Conservation (phyloP, 1,140 invertebrate genomes). For the Holotrichia oblita region DNA sequence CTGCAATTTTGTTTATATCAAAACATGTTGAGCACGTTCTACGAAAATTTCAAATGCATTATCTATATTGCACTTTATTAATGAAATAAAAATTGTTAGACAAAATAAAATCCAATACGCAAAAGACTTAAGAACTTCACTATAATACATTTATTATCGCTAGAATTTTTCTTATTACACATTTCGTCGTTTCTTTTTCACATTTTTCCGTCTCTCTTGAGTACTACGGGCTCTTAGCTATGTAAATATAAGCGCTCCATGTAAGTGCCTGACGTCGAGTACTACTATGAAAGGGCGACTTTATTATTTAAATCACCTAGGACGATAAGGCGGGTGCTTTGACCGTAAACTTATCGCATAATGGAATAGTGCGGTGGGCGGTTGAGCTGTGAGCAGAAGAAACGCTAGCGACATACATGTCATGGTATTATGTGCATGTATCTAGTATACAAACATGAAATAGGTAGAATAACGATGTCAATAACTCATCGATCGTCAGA, state of each 20-base stretch:
- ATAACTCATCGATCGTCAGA: background rate
- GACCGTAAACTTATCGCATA: constrained; percentile 18
- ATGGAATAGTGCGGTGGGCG: background rate
- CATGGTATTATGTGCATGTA: background rate
- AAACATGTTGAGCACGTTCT: too few species aligned
- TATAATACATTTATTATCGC: too few species aligned
- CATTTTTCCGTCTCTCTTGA: too few species aligned
- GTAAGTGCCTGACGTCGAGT: constrained; percentile 2
- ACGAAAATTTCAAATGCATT: too few species aligned
- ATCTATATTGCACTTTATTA: too few species aligned
- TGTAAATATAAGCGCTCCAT: background rate
- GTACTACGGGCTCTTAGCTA: background rate
- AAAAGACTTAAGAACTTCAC: too few species aligned
- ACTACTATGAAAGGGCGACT: constrained; percentile 25
- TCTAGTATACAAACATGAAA: background rate
- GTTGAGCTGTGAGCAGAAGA: background rate
- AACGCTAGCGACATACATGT: background rate
- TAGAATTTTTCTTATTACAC: too few species aligned
- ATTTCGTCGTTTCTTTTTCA: too few species aligned
- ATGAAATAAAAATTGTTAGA: too few species aligned
- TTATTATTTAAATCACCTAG: constrained; percentile 37
- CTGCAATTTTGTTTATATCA: too few species aligned
- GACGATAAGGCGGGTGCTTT: constrained; percentile 21
- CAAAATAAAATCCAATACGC: too few species aligned
- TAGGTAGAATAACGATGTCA: constrained; percentile 2